Evolutionary conservation across 2,888 invertebrate genomes (phyloP), one percentile per base, ranked within the genome.

Genomic region (Gastracanthus pulcherrimus): DNA sequence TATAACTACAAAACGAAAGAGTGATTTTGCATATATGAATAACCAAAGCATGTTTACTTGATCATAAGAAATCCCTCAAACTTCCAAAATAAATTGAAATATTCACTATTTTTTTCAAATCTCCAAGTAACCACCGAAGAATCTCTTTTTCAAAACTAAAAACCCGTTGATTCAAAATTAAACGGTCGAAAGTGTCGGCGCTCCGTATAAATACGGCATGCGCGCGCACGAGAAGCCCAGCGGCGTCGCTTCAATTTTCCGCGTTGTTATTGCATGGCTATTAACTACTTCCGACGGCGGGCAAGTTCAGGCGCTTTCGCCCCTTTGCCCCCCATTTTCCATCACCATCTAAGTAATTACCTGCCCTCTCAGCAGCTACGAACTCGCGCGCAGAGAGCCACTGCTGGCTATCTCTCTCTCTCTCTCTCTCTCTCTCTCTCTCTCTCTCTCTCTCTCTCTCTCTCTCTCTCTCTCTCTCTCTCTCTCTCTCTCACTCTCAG

Each of bases 291-390:
- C 74, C 74, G 66, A 26, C 58, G 26, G 38, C 26, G 36, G 66
- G n/a, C 19, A 31, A 41, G n/a, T n/a, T n/a, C 9, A 26, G 51
- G 71, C n/a, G n/a, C 55, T 38, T 31, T 13, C 7, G n/a, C 41
- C 38, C 41, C 48, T 34, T 29, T 31, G 1, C 45, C 38, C 58
- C 48, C 64, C 71, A 41, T 36, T 55, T 66, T 38, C 80, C 48
- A 80, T 75, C 75, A 58, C 38, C 51, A 75, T 75, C 75, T 69
- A 80, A 80, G 80, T 80, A 80, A 80, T 80, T 80, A 80, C 75
- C 80, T 69, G 69, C n/a, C 45, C 66, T 29, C n/a, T n/a, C n/a
- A n/a, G n/a, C n/a, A n/a, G n/a, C 67, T 41, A 38, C 31, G 58
- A 31, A 55, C 76, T 66, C 36, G 4, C 38, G 51, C 48, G 38